Evolutionary conservation across 2,888 invertebrate genomes (phyloP).

Genomic region (Lycaena phlaeas): DNA sequence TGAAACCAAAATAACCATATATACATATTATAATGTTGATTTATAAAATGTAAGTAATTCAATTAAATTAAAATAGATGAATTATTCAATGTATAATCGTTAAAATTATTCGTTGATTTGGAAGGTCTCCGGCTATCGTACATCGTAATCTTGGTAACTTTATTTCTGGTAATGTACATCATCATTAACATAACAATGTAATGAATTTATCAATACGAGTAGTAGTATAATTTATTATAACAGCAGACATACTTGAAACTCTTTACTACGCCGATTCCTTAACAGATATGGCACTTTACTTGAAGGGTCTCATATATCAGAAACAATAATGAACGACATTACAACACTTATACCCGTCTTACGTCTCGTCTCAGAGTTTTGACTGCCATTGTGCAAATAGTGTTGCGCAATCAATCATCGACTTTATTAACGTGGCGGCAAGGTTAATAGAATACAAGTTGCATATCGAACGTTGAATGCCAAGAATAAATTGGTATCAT

Average conservation of each 20-base stretch:
- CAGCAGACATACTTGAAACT: neutral
- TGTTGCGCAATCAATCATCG: slow-evolving; percentile 42
- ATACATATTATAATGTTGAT: neutral
- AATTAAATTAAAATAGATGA: neutral
- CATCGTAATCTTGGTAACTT: too few relatives aligned
- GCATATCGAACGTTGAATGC: slow-evolving; percentile 30
- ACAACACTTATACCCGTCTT: neutral
- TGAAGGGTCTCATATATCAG: slow-evolving; percentile 3
- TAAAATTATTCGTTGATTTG: too few relatives aligned
- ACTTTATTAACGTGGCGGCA: slow-evolving; percentile 32
- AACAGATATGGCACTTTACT: neutral
- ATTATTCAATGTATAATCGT: neutral
- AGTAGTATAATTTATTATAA: too few relatives aligned
- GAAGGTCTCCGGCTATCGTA: too few relatives aligned
- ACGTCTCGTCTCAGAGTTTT: slow-evolving; percentile 9
- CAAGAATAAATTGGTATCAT: slow-evolving; percentile 23
- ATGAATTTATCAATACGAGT: too few relatives aligned
- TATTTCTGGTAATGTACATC: too few relatives aligned
- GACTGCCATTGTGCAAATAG: slow-evolving; percentile 37
- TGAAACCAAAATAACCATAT: neutral
- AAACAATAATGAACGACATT: neutral
- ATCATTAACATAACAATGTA: too few relatives aligned
- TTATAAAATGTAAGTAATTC: neutral
- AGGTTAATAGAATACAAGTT: slow-evolving; percentile 42
- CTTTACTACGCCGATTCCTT: neutral